Base-by-base conservation (phyloP, 1,140 invertebrate genomes). In the Polypedilum pembai region DNA sequence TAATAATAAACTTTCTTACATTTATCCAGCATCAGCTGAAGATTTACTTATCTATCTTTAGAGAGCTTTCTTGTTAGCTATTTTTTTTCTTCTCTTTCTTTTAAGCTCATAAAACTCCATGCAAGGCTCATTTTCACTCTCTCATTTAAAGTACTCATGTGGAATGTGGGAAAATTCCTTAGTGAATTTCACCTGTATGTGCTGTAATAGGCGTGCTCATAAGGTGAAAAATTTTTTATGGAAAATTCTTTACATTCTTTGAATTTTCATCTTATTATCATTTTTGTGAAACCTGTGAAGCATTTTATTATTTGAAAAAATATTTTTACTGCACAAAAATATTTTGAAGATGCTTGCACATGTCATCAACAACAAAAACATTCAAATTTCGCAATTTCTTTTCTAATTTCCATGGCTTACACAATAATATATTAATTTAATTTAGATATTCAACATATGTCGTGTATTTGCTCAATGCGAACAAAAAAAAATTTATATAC, bases 401-500 rank as follows among this genome's bases (percentile, higher is more conserved):
- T 56, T 56, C 12, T n/a, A 12, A 56, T 56, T 56, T 56, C 45
- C n/a, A 56, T 56, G 45, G 45, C 45, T 15, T 15, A 12, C 24
- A 5, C 24, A 33, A 33, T 5, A 33, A 33, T 12, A 56, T n/a
- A 56, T 56, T 56, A 56, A 56, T 56, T 56, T 56, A 56, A 56
- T 56, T 56, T 56, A 56, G 45, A 56, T 56, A 56, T 56, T 56
- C 45, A 56, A 56, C 45, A 56, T 56, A 56, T 56, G 45, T 15
- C 45, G 45, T 56, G 12, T 56, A 56, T 56, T 56, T 56, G n/a
- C 45, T 12, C 45, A 15, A 56, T n/a, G 12, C 45, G n/a, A 56
- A 15, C n/a, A 56, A 56, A 56, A 56, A 15, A 56, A 56, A 56
- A 45, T 4, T 45, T 8, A 45, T 8, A 45, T 1, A 45, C 8